A percentile compares a stretch with the other conserved stretches of the same genome.
phyloP scores from a whole-genome alignment of 1,140 invertebrate genomes.

The Dolichoris vasculosae region DNA sequence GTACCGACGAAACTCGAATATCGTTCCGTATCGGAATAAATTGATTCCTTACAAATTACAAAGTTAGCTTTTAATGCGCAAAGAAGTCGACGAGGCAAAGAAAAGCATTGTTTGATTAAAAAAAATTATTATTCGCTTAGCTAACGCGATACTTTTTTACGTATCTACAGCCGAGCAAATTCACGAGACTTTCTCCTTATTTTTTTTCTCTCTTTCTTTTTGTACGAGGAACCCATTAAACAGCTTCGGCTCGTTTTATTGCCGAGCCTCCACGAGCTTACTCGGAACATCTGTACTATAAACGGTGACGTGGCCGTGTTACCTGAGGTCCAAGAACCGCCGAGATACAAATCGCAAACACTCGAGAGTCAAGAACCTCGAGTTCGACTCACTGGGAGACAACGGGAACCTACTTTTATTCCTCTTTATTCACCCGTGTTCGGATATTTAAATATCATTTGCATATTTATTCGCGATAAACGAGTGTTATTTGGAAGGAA shows the following conservation, averaged over 20 bases:
- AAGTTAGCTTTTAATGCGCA: neutral
- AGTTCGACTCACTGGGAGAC: neutral
- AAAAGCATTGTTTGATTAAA: conserved; percentile 27
- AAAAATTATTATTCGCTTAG: neutral
- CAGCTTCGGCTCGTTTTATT: neutral
- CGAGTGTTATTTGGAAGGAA: neutral
- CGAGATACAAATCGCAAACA: neutral
- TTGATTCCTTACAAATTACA: neutral
- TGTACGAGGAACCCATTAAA: neutral
- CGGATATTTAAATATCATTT: neutral
- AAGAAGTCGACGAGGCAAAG: neutral
- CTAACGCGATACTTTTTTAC: neutral
- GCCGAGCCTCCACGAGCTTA: neutral
- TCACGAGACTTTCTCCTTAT: neutral
- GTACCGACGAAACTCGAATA: neutral
- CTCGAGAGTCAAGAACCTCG: neutral
- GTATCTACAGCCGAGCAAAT: neutral
- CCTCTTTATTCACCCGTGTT: neutral
- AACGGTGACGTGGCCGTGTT: neutral
- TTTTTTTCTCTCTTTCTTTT: neutral
- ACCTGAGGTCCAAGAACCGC: neutral
- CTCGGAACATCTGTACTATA: neutral
- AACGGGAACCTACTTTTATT: neutral
- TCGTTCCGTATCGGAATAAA: neutral
- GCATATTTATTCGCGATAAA: neutral